These are phyloP conservation scores for Dyspetes luteomarginatus DNA, from an alignment of 2,888 invertebrate species.

Conservation along the genomic window DNA sequence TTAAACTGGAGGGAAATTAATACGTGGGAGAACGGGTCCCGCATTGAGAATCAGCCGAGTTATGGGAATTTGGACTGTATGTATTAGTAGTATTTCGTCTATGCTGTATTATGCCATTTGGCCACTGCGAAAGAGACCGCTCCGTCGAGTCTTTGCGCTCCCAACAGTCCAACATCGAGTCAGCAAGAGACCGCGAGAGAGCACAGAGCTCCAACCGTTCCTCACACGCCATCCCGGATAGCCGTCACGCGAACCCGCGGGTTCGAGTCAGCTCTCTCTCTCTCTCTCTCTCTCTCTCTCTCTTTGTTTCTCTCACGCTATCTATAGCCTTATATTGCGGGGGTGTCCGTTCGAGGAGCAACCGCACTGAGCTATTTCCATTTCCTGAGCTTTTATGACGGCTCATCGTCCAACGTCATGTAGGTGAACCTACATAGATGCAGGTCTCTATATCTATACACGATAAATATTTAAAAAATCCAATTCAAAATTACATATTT, in stretches of 20 bases:
- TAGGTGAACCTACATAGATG: constrained; percentile 1
- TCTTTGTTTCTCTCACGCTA: neutral
- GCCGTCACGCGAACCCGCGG: constrained; percentile 68
- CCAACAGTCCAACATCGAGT: constrained; percentile 55
- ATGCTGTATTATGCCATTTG: neutral
- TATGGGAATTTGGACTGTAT: too few relatives aligned
- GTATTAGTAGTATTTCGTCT: neutral
- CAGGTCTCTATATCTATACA: neutral
- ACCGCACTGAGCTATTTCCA: constrained; percentile 67
- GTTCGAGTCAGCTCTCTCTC: constrained; percentile 63
- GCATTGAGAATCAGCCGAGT: too few relatives aligned
- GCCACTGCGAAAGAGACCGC: constrained; percentile 26
- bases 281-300: constrained; percentile 15
- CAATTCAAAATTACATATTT: too few relatives aligned
- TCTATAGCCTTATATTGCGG: constrained; percentile 61
- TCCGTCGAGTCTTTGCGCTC: constrained; percentile 47
- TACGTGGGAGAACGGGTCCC: too few relatives aligned
- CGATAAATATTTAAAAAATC: too few relatives aligned
- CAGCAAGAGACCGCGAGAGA: constrained; percentile 14
- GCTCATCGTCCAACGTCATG: constrained; percentile 59
- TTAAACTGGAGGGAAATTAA: too few relatives aligned
- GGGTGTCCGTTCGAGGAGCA: constrained; percentile 65
- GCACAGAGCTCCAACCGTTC: constrained; percentile 61
- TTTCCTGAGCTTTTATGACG: constrained; percentile 69
- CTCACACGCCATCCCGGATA: constrained; percentile 70